phyloP scores from a whole-genome alignment of 1,140 invertebrate genomes.

The Brachionus rotundiformis region DNA sequence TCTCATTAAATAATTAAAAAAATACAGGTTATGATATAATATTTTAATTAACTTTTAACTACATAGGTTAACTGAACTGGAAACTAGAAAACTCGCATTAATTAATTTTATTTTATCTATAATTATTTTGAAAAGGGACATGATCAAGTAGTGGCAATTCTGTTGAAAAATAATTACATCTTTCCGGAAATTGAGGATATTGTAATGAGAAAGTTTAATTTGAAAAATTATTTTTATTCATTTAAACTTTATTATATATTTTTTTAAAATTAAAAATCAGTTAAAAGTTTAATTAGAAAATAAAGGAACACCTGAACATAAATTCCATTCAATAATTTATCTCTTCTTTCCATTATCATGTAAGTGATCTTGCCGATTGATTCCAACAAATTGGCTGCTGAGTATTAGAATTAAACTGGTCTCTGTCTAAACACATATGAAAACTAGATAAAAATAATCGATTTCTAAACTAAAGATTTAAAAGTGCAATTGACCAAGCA shows the following conservation, averaged over 20 bases:
- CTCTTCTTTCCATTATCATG: not conserved
- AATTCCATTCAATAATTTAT: not conserved
- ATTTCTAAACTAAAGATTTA: conserved; percentile 20
- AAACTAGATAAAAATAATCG: conserved; percentile 20
- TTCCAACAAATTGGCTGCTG: not conserved
- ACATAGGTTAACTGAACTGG: too few species aligned
- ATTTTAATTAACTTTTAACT: too few species aligned
- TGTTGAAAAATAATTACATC: conserved; percentile 50
- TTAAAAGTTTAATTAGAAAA: conserved; percentile 5
- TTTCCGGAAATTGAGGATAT: not conserved
- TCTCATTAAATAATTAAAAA: too few species aligned
- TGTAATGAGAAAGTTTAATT: not conserved
- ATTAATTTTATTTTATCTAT: too few species aligned
- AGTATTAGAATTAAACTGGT: not conserved
- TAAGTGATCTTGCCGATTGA: not conserved
- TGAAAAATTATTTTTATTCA: not conserved
- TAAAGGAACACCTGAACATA: conserved; percentile 3
- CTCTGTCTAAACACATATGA: not conserved
- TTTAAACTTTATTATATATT: conserved; percentile 28
- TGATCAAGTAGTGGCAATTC: too few species aligned
- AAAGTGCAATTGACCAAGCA: not conserved
- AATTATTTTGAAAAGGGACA: too few species aligned
- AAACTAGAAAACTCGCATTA: too few species aligned
- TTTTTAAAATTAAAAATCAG: conserved; percentile 17
- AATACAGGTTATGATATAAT: too few species aligned